Conservation (phyloP, 2,113 vertebrate genomes). For the Emydura subglobosa region DNA sequence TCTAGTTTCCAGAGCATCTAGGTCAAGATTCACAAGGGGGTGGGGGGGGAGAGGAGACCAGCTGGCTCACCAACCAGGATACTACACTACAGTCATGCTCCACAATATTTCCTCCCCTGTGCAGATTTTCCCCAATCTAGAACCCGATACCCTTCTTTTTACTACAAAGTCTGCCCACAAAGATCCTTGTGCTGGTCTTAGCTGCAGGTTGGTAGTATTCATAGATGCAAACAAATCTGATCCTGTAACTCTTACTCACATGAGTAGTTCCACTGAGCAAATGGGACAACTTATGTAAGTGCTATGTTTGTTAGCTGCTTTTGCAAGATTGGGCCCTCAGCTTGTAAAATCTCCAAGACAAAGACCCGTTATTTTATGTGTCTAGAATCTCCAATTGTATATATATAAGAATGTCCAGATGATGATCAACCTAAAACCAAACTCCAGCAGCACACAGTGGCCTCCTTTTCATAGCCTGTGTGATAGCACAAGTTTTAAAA, state of each 20-base stretch:
- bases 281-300: neutral
- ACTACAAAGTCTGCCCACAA: neutral
- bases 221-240: neutral
- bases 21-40: neutral
- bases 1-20: neutral
- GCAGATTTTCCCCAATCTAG: neutral
- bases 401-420: neutral
- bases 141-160: neutral
- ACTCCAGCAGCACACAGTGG: conserved; percentile 19
- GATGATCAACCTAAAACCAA: conserved; percentile 51
- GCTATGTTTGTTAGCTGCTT: neutral
- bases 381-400: conserved; percentile 43
- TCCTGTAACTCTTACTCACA: neutral
- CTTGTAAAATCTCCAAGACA: conserved; percentile 42
- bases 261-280: neutral
- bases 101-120: neutral
- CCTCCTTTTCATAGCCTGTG: conserved; percentile 60
- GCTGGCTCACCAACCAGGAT: neutral
- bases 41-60: no score
- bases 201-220: neutral
- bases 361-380: conserved; percentile 25
- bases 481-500: conserved; percentile 68
- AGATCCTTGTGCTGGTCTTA: neutral
- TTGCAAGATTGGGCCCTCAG: neutral
- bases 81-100: no score